A percentile compares a stretch with the other conserved stretches of the same genome.
These are phyloP conservation scores for Limnephilus auricula DNA, from an alignment of 2,888 invertebrate genomes.

Conservation along the genomic window DNA sequence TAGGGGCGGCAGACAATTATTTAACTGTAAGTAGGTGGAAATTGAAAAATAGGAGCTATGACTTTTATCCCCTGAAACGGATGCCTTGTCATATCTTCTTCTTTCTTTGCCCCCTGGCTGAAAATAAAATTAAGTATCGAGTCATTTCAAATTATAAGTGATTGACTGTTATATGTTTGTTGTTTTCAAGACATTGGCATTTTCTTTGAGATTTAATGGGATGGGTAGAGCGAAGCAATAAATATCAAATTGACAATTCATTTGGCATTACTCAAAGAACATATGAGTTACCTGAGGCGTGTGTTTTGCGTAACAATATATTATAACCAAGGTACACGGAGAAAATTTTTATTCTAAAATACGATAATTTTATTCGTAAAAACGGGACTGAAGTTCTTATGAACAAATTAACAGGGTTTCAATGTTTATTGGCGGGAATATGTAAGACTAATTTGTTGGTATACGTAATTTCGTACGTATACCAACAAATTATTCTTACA, in stretches of 20 bases:
- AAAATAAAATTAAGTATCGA: slow-evolving; percentile 43
- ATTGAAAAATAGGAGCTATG: slow-evolving; percentile 66
- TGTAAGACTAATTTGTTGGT: no score
- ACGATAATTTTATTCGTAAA: no score
- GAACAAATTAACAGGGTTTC: no score
- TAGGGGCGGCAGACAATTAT: slow-evolving; percentile 64
- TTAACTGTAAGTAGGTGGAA: slow-evolving; percentile 66
- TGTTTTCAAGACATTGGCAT: not conserved
- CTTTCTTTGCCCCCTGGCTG: slow-evolving; percentile 41
- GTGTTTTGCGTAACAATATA: no score
- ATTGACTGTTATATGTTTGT: slow-evolving; percentile 45
- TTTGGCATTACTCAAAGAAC: not conserved
- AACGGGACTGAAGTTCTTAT: no score
- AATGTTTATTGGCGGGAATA: no score
- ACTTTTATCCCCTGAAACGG: slow-evolving; percentile 65
- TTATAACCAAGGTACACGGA: no score
- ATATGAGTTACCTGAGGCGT: no score
- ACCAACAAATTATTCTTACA: no score
- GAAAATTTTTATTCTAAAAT: no score
- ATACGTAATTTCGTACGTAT: no score
- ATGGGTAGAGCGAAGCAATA: not conserved
- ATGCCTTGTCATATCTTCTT: slow-evolving; percentile 55
- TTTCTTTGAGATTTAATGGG: not conserved
- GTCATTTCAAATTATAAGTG: slow-evolving; percentile 37
- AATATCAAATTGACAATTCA: not conserved